A percentile compares a stretch with the other conserved stretches of the same genome.
These are phyloP conservation scores for Watsonalla binaria DNA, from an alignment of 2,888 invertebrate genomes.

Conservation along the genomic window DNA sequence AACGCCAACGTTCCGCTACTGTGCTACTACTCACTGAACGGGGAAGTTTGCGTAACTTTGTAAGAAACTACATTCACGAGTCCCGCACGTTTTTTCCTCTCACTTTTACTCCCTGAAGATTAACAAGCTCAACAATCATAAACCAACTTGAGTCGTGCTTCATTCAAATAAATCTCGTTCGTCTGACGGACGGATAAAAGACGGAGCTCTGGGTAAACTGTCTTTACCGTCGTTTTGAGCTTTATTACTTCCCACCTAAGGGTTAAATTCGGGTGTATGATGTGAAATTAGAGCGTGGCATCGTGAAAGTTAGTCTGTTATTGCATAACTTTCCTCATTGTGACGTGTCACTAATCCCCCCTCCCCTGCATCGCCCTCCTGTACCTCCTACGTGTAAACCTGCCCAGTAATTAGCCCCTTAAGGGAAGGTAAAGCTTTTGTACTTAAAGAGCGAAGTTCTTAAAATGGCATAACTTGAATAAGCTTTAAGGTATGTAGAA, in stretches of 20 bases:
- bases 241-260: conserved; percentile 23
- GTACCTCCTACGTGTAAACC: conserved; percentile 14
- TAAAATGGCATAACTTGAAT: neutral
- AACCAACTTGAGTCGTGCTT: conserved; percentile 20
- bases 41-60: neutral
- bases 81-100: neutral
- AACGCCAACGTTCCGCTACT: too few species aligned
- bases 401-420: conserved; percentile 45
- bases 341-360: conserved; percentile 40
- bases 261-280: conserved; percentile 25
- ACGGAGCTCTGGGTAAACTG: conserved; percentile 22
- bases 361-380: conserved; percentile 6
- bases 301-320: conserved; percentile 48
- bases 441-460: conserved; percentile 13
- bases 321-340: conserved; percentile 63
- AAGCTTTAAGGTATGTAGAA: too few species aligned
- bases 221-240: conserved; percentile 13
- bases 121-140: conserved; percentile 1
- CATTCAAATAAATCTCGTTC: conserved; percentile 48
- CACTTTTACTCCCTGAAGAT: neutral
- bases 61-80: neutral
- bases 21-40: too few species aligned
- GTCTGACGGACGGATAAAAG: conserved; percentile 43
- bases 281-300: conserved; percentile 21
- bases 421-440: conserved; percentile 26